Conservation (phyloP, 2,797 vertebrate genomes). For the Ispidina lecontei region DNA sequence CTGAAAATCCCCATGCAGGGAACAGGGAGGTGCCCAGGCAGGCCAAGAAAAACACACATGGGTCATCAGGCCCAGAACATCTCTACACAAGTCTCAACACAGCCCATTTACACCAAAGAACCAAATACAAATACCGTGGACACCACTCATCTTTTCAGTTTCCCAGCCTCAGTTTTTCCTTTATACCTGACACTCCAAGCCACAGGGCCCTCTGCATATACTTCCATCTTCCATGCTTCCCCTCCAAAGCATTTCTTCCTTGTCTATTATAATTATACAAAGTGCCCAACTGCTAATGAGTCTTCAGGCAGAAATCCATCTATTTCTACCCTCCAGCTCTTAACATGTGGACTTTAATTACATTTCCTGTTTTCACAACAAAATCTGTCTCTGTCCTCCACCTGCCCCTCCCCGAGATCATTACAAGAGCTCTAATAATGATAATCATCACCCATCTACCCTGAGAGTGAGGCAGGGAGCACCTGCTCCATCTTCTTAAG, state of each 20-base stretch:
- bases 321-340: not conserved
- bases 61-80: not conserved
- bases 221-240: not conserved
- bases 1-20: not conserved
- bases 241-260: not conserved
- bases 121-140: not conserved
- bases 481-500: not conserved
- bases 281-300: not conserved
- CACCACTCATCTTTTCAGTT: accelerated
- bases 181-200: not conserved
- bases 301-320: conserved; percentile 28
- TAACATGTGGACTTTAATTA: conserved; percentile 26
- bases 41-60: not conserved
- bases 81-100: accelerated
- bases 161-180: not conserved
- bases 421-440: not conserved
- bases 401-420: not conserved
- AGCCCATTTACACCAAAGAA: not conserved
- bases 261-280: not conserved
- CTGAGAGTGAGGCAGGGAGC: not conserved
- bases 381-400: not conserved
- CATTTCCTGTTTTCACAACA: not conserved
- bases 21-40: not conserved
- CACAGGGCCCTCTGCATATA: not conserved
- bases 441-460: not conserved